Conservation (phyloP, 2,113 vertebrate species). For the Halichoerus grypus region DNA sequence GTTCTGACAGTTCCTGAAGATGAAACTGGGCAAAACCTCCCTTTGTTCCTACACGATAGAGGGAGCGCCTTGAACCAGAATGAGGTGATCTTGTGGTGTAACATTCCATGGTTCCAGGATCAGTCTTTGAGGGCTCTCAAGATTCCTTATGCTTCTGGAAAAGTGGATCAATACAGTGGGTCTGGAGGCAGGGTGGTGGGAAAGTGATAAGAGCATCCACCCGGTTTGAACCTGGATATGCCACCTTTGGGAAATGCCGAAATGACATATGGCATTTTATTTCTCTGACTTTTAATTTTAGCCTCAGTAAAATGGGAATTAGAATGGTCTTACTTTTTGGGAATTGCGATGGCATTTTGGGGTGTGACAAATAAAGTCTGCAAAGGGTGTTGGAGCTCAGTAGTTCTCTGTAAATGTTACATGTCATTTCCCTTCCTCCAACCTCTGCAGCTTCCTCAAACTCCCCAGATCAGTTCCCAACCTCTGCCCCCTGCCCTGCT, state of each 20-base stretch:
- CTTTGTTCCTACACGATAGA: not conserved
- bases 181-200: not conserved
- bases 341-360: not conserved
- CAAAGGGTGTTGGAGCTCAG: not conserved
- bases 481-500: not conserved
- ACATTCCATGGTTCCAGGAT: not conserved
- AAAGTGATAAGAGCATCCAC: not conserved
- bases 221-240: not conserved
- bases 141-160: not conserved
- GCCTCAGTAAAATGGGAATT: not conserved
- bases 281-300: slow-evolving; percentile 8
- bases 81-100: rapidly evolving
- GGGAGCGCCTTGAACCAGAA: not conserved
- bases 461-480: not conserved
- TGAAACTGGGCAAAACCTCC: not conserved
- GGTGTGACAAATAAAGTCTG: not conserved
- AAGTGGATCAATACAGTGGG: not conserved
- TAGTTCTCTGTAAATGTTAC: not conserved
- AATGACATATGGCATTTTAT: not conserved
- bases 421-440: not conserved
- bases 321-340: not conserved
- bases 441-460: not conserved
- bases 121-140: not conserved
- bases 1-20: not conserved
- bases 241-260: not conserved